Conservation (phyloP, 2,888 invertebrate species). For the Dinocampus coccinellae region DNA sequence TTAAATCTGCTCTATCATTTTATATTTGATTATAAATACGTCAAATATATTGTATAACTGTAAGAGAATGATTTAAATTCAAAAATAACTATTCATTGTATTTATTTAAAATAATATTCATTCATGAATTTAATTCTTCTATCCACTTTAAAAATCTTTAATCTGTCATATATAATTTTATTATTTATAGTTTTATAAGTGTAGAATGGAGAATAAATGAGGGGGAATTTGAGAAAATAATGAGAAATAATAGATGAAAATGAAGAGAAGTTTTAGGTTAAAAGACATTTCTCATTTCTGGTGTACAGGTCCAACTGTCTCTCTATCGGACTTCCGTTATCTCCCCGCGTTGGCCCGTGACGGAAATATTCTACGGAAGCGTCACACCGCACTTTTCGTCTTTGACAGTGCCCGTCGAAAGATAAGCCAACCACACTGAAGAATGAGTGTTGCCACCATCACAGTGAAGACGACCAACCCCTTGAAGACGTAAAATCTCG, state of each 20-base stretch:
- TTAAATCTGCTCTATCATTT: background rate
- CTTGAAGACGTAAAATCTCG: slow-evolving; percentile 47
- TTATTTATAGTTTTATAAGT: background rate
- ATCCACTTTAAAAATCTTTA: slow-evolving; percentile 57
- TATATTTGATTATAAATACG: background rate
- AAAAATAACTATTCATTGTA: no score
- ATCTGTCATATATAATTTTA: slow-evolving; percentile 43
- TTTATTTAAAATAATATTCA: background rate
- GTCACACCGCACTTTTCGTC: slow-evolving; percentile 60
- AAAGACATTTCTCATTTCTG: slow-evolving; percentile 69
- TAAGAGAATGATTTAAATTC: no score
- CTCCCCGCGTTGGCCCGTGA: slow-evolving; percentile 47
- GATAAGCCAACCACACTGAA: slow-evolving; percentile 60
- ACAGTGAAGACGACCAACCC: slow-evolving; percentile 38
- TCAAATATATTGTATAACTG: background rate
- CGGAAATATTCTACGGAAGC: slow-evolving; percentile 60
- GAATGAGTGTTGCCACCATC: slow-evolving; percentile 26
- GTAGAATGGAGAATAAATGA: background rate
- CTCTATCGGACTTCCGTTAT: slow-evolving; percentile 66
- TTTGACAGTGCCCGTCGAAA: slow-evolving; percentile 65
- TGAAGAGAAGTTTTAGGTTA: slow-evolving; percentile 37
- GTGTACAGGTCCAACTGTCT: slow-evolving; percentile 53
- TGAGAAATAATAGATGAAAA: slow-evolving; percentile 6
- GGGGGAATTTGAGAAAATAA: slow-evolving; percentile 29
- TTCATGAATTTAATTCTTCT: slow-evolving; percentile 32